Evolutionary conservation across 2,797 vertebrate species (phyloP), one percentile per base, ranked within the genome.

Genomic region (Aplochiton taeniatus): DNA sequence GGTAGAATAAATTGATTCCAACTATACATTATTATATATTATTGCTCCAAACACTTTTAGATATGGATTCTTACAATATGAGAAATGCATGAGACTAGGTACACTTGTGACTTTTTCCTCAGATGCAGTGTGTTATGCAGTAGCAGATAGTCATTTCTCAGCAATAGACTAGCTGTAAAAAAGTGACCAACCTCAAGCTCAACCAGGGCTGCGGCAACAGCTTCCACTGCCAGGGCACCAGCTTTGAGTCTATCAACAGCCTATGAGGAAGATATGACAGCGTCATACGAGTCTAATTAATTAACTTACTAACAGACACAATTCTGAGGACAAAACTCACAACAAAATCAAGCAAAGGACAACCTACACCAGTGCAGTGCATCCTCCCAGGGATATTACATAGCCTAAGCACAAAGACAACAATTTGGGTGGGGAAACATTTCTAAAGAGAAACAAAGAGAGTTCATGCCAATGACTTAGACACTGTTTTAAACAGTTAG

Each of bases 181-280:
- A 43, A 17, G 48, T 58, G 43, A 67, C 43, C 16, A 59, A 98
- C 98, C 96, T 99, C 97, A 68, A 99, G 93, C 90, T 98, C 98
- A 84, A 97, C 92, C 77, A 99, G 91, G 66, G 98, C 98, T 76
- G 98, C 98, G 76, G 96, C 95, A 69, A 99, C 98, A 17, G 97
- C 98, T 77, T 99, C 97, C 78, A 96, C 93, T 1, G 96, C 96
- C 80, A 95, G 92, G 67, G 95, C 96, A 52, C 98, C 98, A 68
- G 95, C 93, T 88, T 95, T 96, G 75, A 99, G 92, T 68, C 93
- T 94, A 85, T 98, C 97, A 83, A 99, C 96, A 66, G 97, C 98
- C 98, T 99, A 83, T 58, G 83, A 58, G 12, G 79, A 8, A 77
- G 4, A 74, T 0, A 66, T 1, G 48, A 47, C 19, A 55, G 19